These are phyloP conservation scores for Intellagama lesueurii DNA, from an alignment of 2,797 vertebrate species.

Conservation along the genomic window DNA sequence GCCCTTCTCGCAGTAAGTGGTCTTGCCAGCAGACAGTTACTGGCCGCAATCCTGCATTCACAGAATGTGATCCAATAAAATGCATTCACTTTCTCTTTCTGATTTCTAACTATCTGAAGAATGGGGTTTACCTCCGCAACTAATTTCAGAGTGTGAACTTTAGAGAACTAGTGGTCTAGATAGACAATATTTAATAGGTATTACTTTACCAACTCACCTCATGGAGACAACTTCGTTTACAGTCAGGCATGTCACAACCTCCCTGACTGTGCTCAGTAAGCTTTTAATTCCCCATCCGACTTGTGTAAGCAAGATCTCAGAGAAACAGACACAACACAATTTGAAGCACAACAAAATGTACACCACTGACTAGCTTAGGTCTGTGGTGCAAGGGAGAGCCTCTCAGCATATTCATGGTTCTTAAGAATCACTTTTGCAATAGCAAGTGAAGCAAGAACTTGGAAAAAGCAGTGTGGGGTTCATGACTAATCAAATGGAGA, in stretches of 20 bases:
- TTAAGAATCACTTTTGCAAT: constrained; percentile 20
- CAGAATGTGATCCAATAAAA: not conserved
- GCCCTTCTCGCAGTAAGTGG: too few relatives aligned
- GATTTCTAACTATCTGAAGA: not conserved
- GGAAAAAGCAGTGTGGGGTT: constrained; percentile 70
- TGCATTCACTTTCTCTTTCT: not conserved
- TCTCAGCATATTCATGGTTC: not conserved
- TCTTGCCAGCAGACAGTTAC: not conserved
- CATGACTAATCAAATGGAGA: constrained; percentile 70
- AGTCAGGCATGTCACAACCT: constrained; percentile 43
- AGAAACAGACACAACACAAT: constrained; percentile 33
- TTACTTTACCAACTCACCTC: constrained; percentile 24
- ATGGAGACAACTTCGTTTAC: constrained; percentile 40
- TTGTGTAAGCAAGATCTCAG: constrained; percentile 52
- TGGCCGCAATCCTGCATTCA: not conserved
- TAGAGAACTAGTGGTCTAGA: not conserved
- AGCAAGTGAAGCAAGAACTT: constrained; percentile 32
- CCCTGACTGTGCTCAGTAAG: constrained; percentile 53
- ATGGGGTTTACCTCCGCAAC: not conserved
- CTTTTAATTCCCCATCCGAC: constrained; percentile 40
- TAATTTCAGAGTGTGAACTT: not conserved
- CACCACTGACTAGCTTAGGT: constrained; percentile 31
- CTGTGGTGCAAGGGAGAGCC: constrained; percentile 38
- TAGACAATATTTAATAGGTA: constrained; percentile 1
- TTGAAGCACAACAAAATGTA: constrained; percentile 53